Base-by-base conservation (phyloP, 2,797 vertebrate species). In the Dendrocincla fuliginosa region DNA sequence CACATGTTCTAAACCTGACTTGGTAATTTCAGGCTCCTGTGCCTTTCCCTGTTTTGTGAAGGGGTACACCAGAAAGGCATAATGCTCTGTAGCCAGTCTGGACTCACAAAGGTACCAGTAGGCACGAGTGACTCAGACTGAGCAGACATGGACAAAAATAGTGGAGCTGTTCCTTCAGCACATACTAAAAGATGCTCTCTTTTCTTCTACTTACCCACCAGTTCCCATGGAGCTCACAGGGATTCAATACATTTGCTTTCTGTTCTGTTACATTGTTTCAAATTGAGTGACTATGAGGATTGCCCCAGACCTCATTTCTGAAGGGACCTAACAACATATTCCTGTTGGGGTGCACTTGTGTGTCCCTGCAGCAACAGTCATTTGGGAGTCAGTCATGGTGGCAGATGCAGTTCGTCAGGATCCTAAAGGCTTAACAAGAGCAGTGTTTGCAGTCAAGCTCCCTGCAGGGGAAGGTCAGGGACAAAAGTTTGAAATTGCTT, bases 321-420 rank as follows among this genome's bases (percentile, higher is more conserved):
- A 75, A 76, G 24, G 35, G 80, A 20, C 8, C 44, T 53, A 56
- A 57, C 44, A 64, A 10, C 4, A 5, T 9, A 8, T 24, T 52
- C 19, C 23, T 42, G 11, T 22, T 39, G 16, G 13, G 69, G 82
- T 32, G 25, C 14, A 17, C 7, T 6, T 3, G 5, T 15, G 9
- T 2, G 0, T 11, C 7, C 49, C 32, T 52, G 22, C 35, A 60
- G 46, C 1, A 3, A 11, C 16, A 77, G 32, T 6, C 10, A 11
- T 32, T 8, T 49, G 7, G 49, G 22, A 39, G 27, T 35, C 63
- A 47, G 42, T n/a, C 27, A 7, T 5, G 19, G 57, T n/a, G 10
- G 41, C 39, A 76, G 67, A 71, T 33, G 23, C 13, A 67, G 10
- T 57, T 46, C 6, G 0, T 27, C 63, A 65, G 35, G 19, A 63